A percentile compares a stretch with the other conserved stretches of the same genome.
Conservation (phyloP, 2,797 vertebrate genomes). For the Natrix natrix region DNA sequence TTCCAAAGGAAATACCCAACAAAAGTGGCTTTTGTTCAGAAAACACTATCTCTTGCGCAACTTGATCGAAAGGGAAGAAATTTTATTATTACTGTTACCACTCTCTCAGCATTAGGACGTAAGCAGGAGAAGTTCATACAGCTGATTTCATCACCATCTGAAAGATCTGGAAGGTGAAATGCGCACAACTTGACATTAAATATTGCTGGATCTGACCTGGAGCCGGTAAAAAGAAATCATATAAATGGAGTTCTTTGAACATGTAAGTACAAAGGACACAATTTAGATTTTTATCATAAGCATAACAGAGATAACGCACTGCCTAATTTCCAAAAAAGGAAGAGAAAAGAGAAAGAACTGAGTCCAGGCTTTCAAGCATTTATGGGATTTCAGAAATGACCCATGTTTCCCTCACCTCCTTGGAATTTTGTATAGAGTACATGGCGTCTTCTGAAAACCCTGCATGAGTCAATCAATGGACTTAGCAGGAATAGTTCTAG, state of each 20-base stretch:
- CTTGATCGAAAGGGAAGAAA: not conserved
- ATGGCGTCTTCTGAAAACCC: not conserved
- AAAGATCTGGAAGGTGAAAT: not conserved
- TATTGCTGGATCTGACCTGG: not conserved
- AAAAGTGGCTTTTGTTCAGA: not conserved
- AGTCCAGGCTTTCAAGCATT: slow-evolving; percentile 4
- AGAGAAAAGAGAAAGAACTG: not conserved
- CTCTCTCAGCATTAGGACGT: not conserved
- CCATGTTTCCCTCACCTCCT: not conserved
- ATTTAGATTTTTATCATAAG: slow-evolving; percentile 1
- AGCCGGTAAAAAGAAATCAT: not conserved
- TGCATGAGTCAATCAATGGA: not conserved
- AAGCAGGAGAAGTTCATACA: not conserved
- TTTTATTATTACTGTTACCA: not conserved
- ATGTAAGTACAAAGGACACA: not conserved
- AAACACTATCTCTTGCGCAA: not conserved
- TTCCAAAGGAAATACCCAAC: not conserved
- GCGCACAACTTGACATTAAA: not conserved
- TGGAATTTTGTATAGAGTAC: not conserved
- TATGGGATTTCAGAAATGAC: not conserved
- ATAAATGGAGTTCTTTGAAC: not conserved
- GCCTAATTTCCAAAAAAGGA: slow-evolving; percentile 1
- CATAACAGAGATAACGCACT: not conserved
- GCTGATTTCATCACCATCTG: not conserved
- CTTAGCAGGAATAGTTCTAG: not conserved